Evolutionary conservation across 2,888 invertebrate species (phyloP), one percentile per base, ranked within the genome.

Genomic region (Blastobasis lacticolella): DNA sequence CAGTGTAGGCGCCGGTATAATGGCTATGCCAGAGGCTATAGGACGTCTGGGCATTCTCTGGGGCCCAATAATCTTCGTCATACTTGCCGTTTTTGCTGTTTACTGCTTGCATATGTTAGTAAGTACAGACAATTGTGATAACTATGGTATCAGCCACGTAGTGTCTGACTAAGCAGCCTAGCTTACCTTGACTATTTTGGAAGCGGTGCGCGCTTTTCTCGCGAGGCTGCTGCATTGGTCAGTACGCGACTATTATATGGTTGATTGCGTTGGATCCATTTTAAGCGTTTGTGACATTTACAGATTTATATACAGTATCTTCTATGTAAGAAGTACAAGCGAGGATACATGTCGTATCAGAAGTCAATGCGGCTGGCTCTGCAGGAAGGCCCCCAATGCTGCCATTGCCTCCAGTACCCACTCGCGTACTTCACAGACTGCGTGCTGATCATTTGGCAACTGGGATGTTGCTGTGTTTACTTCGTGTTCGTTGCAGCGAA

Each of bases 1-100:
- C 40, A 96, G 96, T 71, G 90, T 98, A 58, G 98, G 98, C 4
- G 97, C 97, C 0, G 98, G 98, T 4, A 94, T 98, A 57, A 86
- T 98, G 52, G 97, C 98, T 10, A 95, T 98, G 93, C 96, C 97
- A 0, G 89, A 87, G 52, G 90, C 90, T 1, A 78, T 89, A 7
- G 44, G 54, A 1, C 71, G 78, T 10, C 47, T 78, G 43, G 95
- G 95, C 0, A 69, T 94, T 1, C 71, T 92, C 57, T 85, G 90
- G 10, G 93, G 94, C 42, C 71, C 90, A 37, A 59, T 90, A 38
- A 91, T 92, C 0, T 82, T 94, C 4, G 62, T 91, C 8, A 45
- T 91, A 37, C 90, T 95, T 53, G 94, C 93, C 38, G 54, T 83
- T 42, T 85, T 94, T 44, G 93, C 93, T 66, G 90, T 92, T 4